A percentile compares a stretch with the other conserved stretches of the same genome.
Evolutionary conservation across 2,888 invertebrate genomes (phyloP).

Genomic region (Meganola albula): DNA sequence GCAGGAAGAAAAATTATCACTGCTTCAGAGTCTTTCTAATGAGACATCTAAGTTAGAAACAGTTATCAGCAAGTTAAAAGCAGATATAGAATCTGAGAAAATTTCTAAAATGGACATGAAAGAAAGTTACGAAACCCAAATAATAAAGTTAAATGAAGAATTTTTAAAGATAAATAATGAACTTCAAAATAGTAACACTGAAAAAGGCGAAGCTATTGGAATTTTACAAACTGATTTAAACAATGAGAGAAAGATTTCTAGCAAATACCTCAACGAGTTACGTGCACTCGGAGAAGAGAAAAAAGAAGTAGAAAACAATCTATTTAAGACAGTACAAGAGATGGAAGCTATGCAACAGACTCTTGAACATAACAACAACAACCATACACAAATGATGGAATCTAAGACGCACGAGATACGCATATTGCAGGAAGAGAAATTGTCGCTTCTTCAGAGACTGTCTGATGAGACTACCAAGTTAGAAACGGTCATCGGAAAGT

Average conservation of each 20-base stretch:
- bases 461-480: too few species aligned
- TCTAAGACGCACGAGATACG: too few species aligned
- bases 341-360: constrained; percentile 34
- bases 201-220: constrained; percentile 56
- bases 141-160: constrained; percentile 63
- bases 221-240: constrained; percentile 42
- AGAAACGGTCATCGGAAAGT: too few species aligned
- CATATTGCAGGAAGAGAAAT: too few species aligned
- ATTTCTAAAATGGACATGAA: constrained; percentile 44
- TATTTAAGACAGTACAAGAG: constrained; percentile 38
- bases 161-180: constrained; percentile 62
- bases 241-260: constrained; percentile 43
- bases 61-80: constrained; percentile 41
- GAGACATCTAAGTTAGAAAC: constrained; percentile 51
- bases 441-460: too few species aligned
- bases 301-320: constrained; percentile 30
- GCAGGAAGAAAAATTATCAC: constrained; percentile 57
- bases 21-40: constrained; percentile 50
- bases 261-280: constrained; percentile 39
- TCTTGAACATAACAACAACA: constrained; percentile 34
- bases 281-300: constrained; percentile 32
- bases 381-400: too few species aligned
- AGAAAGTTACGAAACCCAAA: constrained; percentile 52
- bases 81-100: constrained; percentile 48
- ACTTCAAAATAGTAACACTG: constrained; percentile 53